Base-by-base conservation (phyloP, 1,140 invertebrate species). In the Daktulosphaira vitifoliae region DNA sequence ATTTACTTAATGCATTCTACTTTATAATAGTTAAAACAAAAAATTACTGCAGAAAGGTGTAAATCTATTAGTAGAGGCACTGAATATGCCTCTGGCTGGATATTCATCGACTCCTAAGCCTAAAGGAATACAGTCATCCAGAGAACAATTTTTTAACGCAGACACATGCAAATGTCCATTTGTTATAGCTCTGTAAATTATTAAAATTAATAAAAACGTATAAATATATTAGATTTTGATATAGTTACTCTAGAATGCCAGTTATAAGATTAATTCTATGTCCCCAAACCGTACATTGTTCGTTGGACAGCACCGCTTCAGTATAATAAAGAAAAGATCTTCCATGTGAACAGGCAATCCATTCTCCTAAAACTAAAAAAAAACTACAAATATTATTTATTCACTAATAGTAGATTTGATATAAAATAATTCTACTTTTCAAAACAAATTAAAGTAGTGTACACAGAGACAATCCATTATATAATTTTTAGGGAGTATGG, bases 301-400 rank as follows among this genome's bases (percentile, higher is more conserved):
- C 74, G 1, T 78, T 74, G 1, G 78, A 78, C 39, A 78, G 74
- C n/a, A 89, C 82, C n/a, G 84, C 86, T 73, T 87, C 84, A 1
- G 78, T 81, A 67, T 82, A 88, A 70, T 82, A 87, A 56, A 81
- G 74, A 66, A 81, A 81, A 0, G 85, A 79, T 49, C 85, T 76
- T 49, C 82, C 82, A 70, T 89, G 87, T 71, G 86, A 88, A 72
- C 86, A 88, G 15, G 81, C 81, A 68, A 85, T 85, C 68, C 65
- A 68, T n/a, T n/a, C n/a, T n/a, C n/a, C n/a, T n/a, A n/a, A n/a
- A n/a, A n/a, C n/a, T n/a, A n/a, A n/a, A n/a, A n/a, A n/a, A n/a
- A n/a, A n/a, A n/a, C n/a, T n/a, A n/a, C n/a, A n/a, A n/a, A n/a
- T n/a, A n/a, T n/a, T n/a, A n/a, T n/a, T n/a, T n/a, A n/a, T n/a